These are phyloP conservation scores for Parauchenoglanis ngamensis DNA, from an alignment of 2,797 vertebrate species.

Conservation along the genomic window DNA sequence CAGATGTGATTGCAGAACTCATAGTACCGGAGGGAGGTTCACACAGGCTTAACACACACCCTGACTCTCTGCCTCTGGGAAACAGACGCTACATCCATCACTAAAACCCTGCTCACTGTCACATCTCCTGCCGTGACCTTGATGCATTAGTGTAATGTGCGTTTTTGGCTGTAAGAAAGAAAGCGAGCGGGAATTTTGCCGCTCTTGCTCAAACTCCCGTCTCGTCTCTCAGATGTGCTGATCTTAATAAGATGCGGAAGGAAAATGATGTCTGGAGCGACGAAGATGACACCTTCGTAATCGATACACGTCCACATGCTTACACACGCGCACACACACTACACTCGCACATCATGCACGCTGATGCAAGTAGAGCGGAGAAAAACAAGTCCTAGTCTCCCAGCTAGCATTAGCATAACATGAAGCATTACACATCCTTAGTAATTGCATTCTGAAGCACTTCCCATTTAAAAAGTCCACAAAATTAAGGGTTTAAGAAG, in stretches of 20 bases:
- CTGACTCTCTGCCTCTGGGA: conserved; percentile 20
- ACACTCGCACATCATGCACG: background rate
- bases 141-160: conserved; percentile 27
- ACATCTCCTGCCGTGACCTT: conserved; percentile 24
- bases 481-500: background rate
- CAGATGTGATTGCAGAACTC: conserved; percentile 29
- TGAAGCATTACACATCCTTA: conserved; percentile 21
- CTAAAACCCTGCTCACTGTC: conserved; percentile 3
- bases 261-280: conserved; percentile 68
- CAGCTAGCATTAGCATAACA: conserved; percentile 19
- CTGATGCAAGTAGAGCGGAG: background rate
- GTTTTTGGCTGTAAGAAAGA: conserved; percentile 7
- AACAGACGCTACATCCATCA: conserved; percentile 5
- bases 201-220: conserved; percentile 8
- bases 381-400: conserved; percentile 14
- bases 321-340: background rate
- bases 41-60: conserved; percentile 9
- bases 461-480: conserved; percentile 5
- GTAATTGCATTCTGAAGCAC: conserved; percentile 30
- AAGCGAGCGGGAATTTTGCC: background rate
- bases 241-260: conserved; percentile 51
- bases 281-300: conserved; percentile 69
- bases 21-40: conserved; percentile 6
- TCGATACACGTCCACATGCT: conserved; percentile 67
- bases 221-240: background rate